phyloP scores from a whole-genome alignment of 2,888 invertebrate genomes.

The Rhamphomyia laevipes region DNA sequence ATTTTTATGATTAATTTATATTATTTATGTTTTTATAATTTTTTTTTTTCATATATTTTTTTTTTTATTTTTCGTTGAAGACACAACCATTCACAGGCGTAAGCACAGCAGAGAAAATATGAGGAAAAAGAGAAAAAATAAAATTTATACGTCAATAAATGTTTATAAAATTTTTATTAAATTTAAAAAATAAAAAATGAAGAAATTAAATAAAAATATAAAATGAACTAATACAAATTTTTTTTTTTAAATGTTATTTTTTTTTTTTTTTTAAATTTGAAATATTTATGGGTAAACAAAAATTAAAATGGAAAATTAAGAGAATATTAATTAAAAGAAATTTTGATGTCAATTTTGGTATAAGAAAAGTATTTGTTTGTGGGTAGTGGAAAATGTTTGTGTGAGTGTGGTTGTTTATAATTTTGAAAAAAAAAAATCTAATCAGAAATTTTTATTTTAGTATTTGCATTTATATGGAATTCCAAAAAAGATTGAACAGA shows the following conservation, averaged over 20 bases:
- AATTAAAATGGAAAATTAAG: too few relatives aligned
- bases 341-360: too few relatives aligned
- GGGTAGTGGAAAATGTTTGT: too few relatives aligned
- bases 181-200: not conserved
- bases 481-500: too few relatives aligned
- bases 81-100: slow-evolving; percentile 71
- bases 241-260: slow-evolving; percentile 8
- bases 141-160: slow-evolving; percentile 40
- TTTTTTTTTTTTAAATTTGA: too few relatives aligned
- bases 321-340: too few relatives aligned
- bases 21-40: slow-evolving; percentile 3
- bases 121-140: slow-evolving; percentile 47
- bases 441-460: too few relatives aligned
- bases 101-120: slow-evolving; percentile 72
- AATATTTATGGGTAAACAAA: too few relatives aligned
- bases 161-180: not conserved
- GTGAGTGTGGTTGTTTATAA: too few relatives aligned
- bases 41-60: slow-evolving; percentile 25
- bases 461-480: too few relatives aligned
- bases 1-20: slow-evolving; percentile 6
- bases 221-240: slow-evolving; percentile 13
- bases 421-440: too few relatives aligned
- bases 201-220: not conserved
- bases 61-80: slow-evolving; percentile 43
- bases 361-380: too few relatives aligned